Conservation (phyloP, 2,797 vertebrate species). For the Vespertilio murinus region DNA sequence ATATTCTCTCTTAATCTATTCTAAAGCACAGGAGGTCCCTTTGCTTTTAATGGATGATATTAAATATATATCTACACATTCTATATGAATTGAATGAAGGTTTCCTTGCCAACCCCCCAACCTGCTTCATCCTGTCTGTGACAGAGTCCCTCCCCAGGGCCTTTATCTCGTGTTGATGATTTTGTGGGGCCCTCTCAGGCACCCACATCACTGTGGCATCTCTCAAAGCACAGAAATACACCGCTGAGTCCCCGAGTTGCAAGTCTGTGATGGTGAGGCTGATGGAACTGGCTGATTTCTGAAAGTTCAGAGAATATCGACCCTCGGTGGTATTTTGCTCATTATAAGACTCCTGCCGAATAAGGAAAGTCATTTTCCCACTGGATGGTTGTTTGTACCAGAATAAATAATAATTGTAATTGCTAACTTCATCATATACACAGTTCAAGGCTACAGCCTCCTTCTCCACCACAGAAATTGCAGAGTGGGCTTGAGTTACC, state of each 20-base stretch:
- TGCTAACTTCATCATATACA: slow-evolving; percentile 36
- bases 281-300: slow-evolving; percentile 7
- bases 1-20: background rate
- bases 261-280: slow-evolving; percentile 36
- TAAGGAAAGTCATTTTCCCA: slow-evolving; percentile 41
- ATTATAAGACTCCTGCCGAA: slow-evolving; percentile 30
- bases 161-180: background rate
- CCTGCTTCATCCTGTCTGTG: background rate
- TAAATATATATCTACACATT: background rate
- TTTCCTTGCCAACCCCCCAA: background rate
- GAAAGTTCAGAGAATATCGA: slow-evolving; percentile 52
- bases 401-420: background rate
- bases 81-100: background rate
- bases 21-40: background rate
- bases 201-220: background rate
- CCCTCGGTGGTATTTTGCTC: background rate
- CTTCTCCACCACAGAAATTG: slow-evolving; percentile 51
- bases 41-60: background rate
- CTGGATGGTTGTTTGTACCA: slow-evolving; percentile 67
- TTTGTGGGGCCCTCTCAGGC: background rate
- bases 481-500: slow-evolving; percentile 29
- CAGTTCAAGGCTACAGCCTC: slow-evolving; percentile 55
- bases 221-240: slow-evolving; percentile 65
- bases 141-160: background rate
- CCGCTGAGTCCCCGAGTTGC: slow-evolving; percentile 3